Percentiles rank a stretch among this genome's conserved stretches.
These are phyloP conservation scores for Prostheceraeus crozeri DNA, from an alignment of 2,888 invertebrate genomes.

Conservation along the genomic window DNA sequence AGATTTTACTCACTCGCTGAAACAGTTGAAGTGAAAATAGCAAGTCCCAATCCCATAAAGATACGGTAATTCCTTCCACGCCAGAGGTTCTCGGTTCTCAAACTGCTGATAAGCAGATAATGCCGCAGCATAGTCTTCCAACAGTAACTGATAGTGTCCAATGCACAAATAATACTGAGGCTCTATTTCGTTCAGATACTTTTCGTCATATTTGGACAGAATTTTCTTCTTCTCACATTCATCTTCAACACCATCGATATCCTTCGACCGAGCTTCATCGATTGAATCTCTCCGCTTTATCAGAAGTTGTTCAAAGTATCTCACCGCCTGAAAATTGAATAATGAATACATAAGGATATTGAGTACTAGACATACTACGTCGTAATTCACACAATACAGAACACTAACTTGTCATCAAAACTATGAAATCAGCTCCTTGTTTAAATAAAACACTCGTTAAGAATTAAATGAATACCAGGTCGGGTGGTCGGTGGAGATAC, in stretches of 20 bases:
- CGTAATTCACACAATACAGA: too few relatives aligned
- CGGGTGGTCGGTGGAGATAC: too few relatives aligned
- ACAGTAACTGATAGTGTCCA: constrained; percentile 83
- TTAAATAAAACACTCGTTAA: too few relatives aligned
- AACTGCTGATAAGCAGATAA: constrained; percentile 88
- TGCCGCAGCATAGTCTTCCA: constrained; percentile 89
- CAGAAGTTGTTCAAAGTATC: constrained; percentile 32
- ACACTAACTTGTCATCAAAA: too few relatives aligned
- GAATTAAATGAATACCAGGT: too few relatives aligned
- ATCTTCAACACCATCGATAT: neutral
- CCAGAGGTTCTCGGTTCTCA: constrained; percentile 47
- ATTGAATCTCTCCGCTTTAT: constrained; percentile 24
- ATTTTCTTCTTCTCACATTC: neutral
- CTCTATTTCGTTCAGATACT: constrained; percentile 24
- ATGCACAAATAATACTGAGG: constrained; percentile 85
- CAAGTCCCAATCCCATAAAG: constrained; percentile 88
- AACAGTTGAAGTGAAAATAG: constrained; percentile 90
- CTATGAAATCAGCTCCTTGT: too few relatives aligned
- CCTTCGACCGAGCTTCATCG: constrained; percentile 23
- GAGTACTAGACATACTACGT: too few relatives aligned
- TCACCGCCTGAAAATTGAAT: constrained; percentile 29
- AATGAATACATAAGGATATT: neutral
- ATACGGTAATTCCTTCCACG: constrained; percentile 69
- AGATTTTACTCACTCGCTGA: constrained; percentile 75
- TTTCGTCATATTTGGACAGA: neutral